Evolutionary conservation across 1,140 invertebrate species (phyloP).

Genomic region (Drosophila dunni): DNA sequence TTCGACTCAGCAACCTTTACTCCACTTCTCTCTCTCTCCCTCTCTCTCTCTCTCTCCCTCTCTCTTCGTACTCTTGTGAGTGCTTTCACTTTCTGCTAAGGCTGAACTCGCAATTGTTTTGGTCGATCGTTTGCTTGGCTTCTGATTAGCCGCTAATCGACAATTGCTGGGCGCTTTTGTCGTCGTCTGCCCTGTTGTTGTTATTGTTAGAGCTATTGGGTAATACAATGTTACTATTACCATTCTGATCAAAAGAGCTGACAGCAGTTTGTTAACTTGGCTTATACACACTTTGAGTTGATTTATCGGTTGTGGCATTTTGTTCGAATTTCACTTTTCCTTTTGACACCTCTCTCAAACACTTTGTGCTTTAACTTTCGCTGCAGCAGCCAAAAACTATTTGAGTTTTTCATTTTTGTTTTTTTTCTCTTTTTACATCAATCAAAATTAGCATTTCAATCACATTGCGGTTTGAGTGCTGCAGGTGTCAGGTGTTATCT

Average conservation of each 20-base stretch:
- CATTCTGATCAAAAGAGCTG: slow-evolving; percentile 28
- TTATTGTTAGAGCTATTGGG: slow-evolving; percentile 40
- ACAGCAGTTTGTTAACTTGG: slow-evolving; percentile 10
- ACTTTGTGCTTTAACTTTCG: slow-evolving; percentile 61
- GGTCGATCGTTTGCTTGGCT: slow-evolving; percentile 56
- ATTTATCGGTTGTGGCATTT: slow-evolving; percentile 36
- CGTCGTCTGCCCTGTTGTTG: slow-evolving; percentile 4
- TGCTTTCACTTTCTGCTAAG: slow-evolving; percentile 78
- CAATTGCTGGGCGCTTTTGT: slow-evolving; percentile 40
- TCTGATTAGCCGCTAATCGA: slow-evolving; percentile 65
- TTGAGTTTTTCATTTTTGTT: slow-evolving; percentile 21
- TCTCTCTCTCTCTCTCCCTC: slow-evolving; percentile 11
- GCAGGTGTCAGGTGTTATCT: slow-evolving; percentile 24
- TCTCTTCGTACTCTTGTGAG: slow-evolving; percentile 3
- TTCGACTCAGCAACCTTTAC: slow-evolving; percentile 65
- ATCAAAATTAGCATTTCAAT: slow-evolving; percentile 82
- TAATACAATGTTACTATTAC: slow-evolving; percentile 32
- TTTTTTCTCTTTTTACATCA: slow-evolving; percentile 50
- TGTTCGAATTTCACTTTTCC: slow-evolving; percentile 70
- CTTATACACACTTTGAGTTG: slow-evolving; percentile 21
- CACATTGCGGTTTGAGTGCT: slow-evolving; percentile 48
- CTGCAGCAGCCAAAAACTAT: slow-evolving; percentile 44
- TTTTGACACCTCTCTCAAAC: slow-evolving; percentile 62
- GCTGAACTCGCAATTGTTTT: slow-evolving; percentile 63
- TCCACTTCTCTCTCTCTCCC: slow-evolving; percentile 29